Conservation (phyloP, 2,888 invertebrate genomes). For the Trichogramma evanescens region DNA sequence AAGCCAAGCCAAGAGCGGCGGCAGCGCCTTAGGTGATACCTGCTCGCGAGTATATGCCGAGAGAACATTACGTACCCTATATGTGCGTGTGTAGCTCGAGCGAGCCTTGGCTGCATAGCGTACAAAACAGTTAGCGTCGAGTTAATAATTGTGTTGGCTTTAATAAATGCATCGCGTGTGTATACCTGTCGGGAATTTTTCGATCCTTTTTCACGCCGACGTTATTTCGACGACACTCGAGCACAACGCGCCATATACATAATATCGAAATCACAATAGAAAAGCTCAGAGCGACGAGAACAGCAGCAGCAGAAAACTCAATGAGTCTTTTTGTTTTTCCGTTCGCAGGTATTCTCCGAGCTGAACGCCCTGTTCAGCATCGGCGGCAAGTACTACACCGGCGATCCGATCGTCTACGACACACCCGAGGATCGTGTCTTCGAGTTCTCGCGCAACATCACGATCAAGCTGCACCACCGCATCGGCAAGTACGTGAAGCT, state of each 20-base stretch:
- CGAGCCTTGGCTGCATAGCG: too few relatives aligned
- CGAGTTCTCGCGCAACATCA: constrained; percentile 74
- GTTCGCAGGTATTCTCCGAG: constrained; percentile 68
- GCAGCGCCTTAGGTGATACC: too few relatives aligned
- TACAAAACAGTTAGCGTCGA: too few relatives aligned
- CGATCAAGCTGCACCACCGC: constrained; percentile 72
- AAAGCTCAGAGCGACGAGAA: not conserved
- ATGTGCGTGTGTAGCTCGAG: too few relatives aligned
- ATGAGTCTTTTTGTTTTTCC: constrained; percentile 16
- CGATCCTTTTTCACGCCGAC: not conserved
- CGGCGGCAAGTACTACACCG: constrained; percentile 70
- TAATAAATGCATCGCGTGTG: too few relatives aligned
- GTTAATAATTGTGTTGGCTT: too few relatives aligned
- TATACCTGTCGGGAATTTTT: not conserved
- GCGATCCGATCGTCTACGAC: constrained; percentile 67
- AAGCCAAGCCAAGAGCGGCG: too few relatives aligned
- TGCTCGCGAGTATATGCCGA: too few relatives aligned
- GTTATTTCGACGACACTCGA: too few relatives aligned
- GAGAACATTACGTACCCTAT: too few relatives aligned
- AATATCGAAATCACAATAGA: too few relatives aligned
- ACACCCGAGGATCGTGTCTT: constrained; percentile 71
- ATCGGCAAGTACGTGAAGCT: constrained; percentile 76
- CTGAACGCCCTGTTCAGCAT: constrained; percentile 74
- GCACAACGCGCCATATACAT: too few relatives aligned
- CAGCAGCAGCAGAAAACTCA: not conserved